These are phyloP conservation scores for Tachina grossa DNA, from an alignment of 2,888 invertebrate species.

Conservation along the genomic window DNA sequence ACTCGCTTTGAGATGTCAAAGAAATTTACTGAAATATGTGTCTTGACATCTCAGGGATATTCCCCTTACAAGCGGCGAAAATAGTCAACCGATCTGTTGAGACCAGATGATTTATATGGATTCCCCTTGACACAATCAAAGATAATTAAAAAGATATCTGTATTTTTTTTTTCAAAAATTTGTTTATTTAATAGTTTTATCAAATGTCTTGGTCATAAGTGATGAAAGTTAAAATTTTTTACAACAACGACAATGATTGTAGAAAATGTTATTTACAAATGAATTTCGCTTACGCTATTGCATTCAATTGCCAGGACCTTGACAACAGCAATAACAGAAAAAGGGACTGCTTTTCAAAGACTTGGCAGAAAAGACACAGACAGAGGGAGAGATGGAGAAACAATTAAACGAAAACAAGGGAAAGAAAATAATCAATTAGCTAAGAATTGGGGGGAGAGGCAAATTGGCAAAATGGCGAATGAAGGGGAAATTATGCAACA, in stretches of 20 bases:
- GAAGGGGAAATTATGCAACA: slow-evolving; percentile 74
- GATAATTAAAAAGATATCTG: not conserved
- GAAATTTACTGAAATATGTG: too few relatives aligned
- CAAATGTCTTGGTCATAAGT: slow-evolving; percentile 65
- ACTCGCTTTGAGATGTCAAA: too few relatives aligned
- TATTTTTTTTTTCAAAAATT: slow-evolving; percentile 33
- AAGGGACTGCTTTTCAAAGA: slow-evolving; percentile 2
- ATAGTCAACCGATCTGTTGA: too few relatives aligned
- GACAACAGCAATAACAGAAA: slow-evolving; percentile 64
- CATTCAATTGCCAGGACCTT: slow-evolving; percentile 60
- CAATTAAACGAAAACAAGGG: slow-evolving; percentile 11
- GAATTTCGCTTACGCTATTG: slow-evolving; percentile 79
- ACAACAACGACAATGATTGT: slow-evolving; percentile 79
- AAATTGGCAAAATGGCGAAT: slow-evolving; percentile 46
- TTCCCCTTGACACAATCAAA: not conserved
- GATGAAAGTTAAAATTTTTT: slow-evolving; percentile 79
- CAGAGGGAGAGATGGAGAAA: not conserved
- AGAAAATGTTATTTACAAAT: slow-evolving; percentile 80
- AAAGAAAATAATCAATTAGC: slow-evolving; percentile 41
- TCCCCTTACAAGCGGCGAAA: too few relatives aligned
- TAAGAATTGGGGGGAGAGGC: slow-evolving; percentile 37
- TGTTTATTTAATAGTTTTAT: slow-evolving; percentile 71
- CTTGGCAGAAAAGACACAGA: not conserved
- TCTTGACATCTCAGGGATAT: too few relatives aligned
- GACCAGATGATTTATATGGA: not conserved